phyloP scores from a whole-genome alignment of 2,113 vertebrate genomes.

The Pseudopipra pipra region DNA sequence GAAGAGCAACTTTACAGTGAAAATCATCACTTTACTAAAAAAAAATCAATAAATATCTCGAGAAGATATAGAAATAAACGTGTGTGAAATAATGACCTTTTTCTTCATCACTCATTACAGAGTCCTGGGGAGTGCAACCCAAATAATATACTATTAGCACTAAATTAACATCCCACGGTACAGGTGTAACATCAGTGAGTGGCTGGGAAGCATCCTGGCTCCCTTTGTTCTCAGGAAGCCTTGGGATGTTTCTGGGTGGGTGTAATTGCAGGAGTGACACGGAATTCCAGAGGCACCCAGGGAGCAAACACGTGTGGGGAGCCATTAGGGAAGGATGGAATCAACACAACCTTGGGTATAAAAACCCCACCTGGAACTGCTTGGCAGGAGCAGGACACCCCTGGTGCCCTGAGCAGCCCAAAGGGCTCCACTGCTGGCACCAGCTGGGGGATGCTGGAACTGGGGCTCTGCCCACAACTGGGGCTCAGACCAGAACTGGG shows the following conservation, averaged over 20 bases:
- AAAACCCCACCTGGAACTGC: not conserved
- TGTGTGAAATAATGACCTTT: not conserved
- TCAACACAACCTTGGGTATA: not conserved
- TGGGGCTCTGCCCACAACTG: not conserved
- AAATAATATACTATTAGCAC: not conserved
- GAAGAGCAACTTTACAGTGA: not conserved
- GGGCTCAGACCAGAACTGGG: not conserved
- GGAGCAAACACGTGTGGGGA: not conserved
- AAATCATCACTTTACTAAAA: constrained; percentile 16
- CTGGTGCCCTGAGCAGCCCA: not conserved
- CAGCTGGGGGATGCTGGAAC: not conserved
- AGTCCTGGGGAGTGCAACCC: not conserved
- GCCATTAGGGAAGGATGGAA: constrained; percentile 2
- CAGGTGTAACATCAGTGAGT: not conserved
- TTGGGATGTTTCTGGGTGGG: not conserved
- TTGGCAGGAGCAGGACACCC: not conserved
- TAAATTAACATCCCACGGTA: not conserved
- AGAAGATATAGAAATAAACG: not conserved
- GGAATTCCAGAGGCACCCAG: not conserved
- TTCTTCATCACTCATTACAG: not conserved
- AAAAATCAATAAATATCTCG: not conserved
- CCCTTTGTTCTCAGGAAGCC: not conserved
- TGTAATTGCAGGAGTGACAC: not conserved
- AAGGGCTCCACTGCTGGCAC: not conserved
- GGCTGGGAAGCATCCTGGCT: not conserved